These are phyloP conservation scores for Phortica okadai DNA, from an alignment of 2,888 invertebrate species.

Conservation along the genomic window DNA sequence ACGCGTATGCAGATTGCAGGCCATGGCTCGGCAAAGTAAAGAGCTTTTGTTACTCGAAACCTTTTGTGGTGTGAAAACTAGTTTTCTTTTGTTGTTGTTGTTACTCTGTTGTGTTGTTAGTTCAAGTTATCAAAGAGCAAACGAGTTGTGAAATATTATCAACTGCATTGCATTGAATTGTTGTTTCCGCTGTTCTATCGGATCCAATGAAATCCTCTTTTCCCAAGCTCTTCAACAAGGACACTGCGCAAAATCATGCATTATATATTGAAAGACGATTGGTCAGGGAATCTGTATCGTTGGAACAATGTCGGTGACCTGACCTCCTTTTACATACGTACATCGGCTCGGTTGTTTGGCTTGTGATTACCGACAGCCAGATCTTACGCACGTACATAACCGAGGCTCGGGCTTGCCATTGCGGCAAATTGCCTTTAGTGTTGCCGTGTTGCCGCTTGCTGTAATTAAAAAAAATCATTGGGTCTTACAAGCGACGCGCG, in stretches of 20 bases:
- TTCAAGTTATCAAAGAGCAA: conserved; percentile 8
- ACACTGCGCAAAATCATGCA: conserved; percentile 27
- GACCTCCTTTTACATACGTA: too few species aligned
- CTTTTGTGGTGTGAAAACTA: neutral
- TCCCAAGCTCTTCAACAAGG: neutral
- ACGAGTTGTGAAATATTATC: conserved; percentile 11
- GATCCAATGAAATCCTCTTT: neutral
- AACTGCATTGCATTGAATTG: neutral
- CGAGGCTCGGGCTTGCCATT: too few species aligned
- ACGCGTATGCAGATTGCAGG: conserved; percentile 10
- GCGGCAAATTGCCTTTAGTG: too few species aligned
- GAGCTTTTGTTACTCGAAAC: neutral
- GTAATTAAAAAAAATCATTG: too few species aligned
- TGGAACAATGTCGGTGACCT: too few species aligned
- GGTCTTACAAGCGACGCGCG: too few species aligned
- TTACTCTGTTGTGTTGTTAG: neutral
- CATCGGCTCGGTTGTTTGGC: too few species aligned
- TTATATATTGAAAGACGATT: neutral
- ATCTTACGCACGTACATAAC: too few species aligned
- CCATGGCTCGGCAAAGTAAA: neutral
- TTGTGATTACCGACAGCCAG: too few species aligned
- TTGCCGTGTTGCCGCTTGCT: too few species aligned
- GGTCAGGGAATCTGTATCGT: neutral
- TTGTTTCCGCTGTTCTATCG: neutral
- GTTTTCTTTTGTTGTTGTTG: neutral